phyloP scores from a whole-genome alignment of 2,797 vertebrate genomes.

The Phalanger gymnotis region DNA sequence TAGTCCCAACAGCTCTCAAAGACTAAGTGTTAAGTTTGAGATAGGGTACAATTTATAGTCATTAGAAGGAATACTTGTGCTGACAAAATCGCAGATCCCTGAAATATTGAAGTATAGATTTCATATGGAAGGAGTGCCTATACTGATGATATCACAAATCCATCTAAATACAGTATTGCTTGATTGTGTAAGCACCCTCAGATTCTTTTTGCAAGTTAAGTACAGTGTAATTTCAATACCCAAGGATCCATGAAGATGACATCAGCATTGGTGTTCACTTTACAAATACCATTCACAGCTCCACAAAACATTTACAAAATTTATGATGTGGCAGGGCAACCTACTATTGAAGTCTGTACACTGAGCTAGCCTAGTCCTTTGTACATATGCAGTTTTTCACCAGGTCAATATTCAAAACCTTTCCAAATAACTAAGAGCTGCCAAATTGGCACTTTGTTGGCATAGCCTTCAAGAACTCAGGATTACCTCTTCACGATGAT shows the following conservation, averaged over 20 bases:
- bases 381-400: background rate
- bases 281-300: background rate
- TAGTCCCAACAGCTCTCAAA: background rate
- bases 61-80: background rate
- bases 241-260: background rate
- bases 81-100: background rate
- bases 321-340: background rate
- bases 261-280: background rate
- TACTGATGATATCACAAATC: background rate
- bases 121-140: background rate
- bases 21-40: background rate
- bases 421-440: background rate
- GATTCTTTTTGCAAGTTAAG: background rate
- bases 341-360: background rate
- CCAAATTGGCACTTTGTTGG: background rate
- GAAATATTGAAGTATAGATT: background rate
- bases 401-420: background rate
- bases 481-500: background rate
- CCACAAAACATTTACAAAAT: background rate
- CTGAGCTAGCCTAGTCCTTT: background rate
- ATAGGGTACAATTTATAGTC: background rate
- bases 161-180: background rate
- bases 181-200: background rate
- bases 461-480: background rate
- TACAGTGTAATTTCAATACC: background rate